These are phyloP conservation scores for Choloepus didactylus DNA, from an alignment of 2,797 vertebrate species.

Conservation along the genomic window DNA sequence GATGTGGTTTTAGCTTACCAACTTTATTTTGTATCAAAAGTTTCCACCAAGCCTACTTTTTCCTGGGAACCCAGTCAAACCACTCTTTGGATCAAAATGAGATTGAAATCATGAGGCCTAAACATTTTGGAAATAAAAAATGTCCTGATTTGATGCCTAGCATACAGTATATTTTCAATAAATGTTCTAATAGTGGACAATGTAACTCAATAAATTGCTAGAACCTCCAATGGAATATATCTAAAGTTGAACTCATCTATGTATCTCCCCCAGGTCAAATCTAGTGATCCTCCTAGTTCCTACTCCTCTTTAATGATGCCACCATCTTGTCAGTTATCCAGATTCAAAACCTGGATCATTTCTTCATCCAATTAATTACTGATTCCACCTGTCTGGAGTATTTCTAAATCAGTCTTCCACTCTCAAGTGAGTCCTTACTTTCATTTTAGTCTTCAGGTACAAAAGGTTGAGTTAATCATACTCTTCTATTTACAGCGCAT, in stretches of 20 bases:
- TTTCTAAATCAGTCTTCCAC: background rate
- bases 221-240: background rate
- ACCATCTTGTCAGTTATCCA: background rate
- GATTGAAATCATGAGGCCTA: background rate
- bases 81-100: background rate
- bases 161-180: background rate
- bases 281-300: background rate
- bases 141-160: background rate
- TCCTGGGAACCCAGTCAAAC: conserved; percentile 14
- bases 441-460: conserved; percentile 38
- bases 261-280: background rate
- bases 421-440: background rate
- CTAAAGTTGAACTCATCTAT: conserved; percentile 12
- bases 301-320: conserved; percentile 11
- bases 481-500: background rate
- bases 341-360: conserved; percentile 42
- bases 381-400: background rate
- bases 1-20: conserved; percentile 4
- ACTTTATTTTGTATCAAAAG: background rate
- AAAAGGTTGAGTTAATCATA: conserved; percentile 1
- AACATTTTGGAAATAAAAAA: background rate
- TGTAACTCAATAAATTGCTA: background rate
- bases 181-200: background rate
- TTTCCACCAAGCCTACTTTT: background rate
- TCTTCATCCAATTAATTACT: background rate